Evolutionary conservation across 2,888 invertebrate species (phyloP), one percentile per base, ranked within the genome.

Genomic region (Timandra comae): DNA sequence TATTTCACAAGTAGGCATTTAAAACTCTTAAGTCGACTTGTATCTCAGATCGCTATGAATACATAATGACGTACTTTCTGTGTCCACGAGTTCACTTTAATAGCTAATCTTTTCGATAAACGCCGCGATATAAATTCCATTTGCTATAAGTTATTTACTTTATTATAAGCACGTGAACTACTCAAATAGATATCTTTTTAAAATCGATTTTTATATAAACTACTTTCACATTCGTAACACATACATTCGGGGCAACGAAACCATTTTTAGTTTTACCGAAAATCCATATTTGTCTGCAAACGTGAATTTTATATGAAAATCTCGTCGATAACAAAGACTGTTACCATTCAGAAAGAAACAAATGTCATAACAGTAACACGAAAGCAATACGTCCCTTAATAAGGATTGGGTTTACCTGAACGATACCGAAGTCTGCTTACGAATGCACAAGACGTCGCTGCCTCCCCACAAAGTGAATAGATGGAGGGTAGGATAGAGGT

Each of bases 371-470:
- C 24, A 30, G 24, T 23, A 24, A n/a, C 21, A 41, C 27, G 27
- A 43, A 37, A 22, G 35, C 24, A 46, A 38, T 29, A 43, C 38
- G 44, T 38, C 30, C 34, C 35, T 37, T 36, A 32, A 25, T 31
- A 40, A 38, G 40, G 30, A 41, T 42, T 43, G 33, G 41, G 45
- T 56, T 51, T 44, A 57, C 54, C 50, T 58, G 59, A 63, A 64
- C 52, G 55, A 53, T 56, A 46, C 50, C 48, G 41, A 56, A 41
- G 48, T 40, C 69, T 75, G 61, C 63, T 81, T 77, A 74, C 52
- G 57, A 75, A 82, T 82, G 76, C 78, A 76, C 67, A 67, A 71
- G 69, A 63, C 69, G 69, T 73, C 63, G 66, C 54, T 53, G 46
- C 55, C 63, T 57, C 54, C 59, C 63, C 63, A 61, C 71, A 69